phyloP scores from a whole-genome alignment of 2,113 vertebrate genomes.

The Pomatostomus ruficeps region DNA sequence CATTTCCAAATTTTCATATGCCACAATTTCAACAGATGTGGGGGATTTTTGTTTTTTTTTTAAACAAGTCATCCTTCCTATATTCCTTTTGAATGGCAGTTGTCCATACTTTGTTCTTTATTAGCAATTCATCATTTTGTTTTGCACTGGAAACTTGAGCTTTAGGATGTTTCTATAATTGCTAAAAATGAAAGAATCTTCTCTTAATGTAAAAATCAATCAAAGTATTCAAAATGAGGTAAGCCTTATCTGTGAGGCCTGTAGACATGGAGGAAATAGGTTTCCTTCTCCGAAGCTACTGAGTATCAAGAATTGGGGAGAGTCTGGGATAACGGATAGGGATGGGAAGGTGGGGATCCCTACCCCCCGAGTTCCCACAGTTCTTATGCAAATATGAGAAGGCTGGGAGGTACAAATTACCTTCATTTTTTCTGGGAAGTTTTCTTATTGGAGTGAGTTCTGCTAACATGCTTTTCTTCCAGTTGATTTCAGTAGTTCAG shows the following conservation, averaged over 20 bases:
- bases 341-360: not conserved
- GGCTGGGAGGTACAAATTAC: not conserved
- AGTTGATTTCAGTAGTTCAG: not conserved
- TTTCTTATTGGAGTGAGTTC: not conserved
- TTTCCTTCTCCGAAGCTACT: not conserved
- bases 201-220: not conserved
- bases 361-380: rapidly evolving
- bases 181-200: not conserved
- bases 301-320: not conserved
- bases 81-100: not conserved
- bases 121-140: not conserved
- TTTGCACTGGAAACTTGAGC: not conserved
- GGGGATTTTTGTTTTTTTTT: not conserved
- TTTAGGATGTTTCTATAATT: not conserved
- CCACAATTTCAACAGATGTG: not conserved
- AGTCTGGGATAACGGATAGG: too few relatives aligned
- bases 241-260: not conserved
- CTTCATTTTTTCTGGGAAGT: not conserved
- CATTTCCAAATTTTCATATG: not conserved
- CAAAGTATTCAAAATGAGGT: not conserved
- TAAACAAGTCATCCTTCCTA: not conserved
- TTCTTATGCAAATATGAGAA: not conserved
- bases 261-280: not conserved
- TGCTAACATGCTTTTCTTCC: not conserved
- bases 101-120: not conserved